These are phyloP conservation scores for Jaculus jaculus DNA, from an alignment of 2,113 vertebrate species.

Conservation along the genomic window DNA sequence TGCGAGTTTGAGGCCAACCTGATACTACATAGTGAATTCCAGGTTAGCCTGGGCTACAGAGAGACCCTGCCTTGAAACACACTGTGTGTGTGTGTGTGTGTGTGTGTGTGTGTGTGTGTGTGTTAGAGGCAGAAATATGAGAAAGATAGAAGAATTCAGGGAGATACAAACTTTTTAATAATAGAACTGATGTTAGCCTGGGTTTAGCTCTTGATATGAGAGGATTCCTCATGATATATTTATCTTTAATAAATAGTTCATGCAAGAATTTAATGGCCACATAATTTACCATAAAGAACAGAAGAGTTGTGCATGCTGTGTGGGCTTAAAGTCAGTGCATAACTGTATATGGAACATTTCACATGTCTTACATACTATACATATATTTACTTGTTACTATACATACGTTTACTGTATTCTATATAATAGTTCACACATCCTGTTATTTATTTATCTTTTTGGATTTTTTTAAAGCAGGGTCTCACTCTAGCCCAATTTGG, in stretches of 20 bases:
- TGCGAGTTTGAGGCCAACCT: too few species aligned
- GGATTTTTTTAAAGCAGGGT: too few species aligned
- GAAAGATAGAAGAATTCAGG: not conserved
- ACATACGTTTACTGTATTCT: not conserved
- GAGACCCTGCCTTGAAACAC: too few species aligned
- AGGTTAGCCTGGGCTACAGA: too few species aligned
- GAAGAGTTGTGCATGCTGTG: not conserved
- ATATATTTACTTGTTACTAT: conserved; percentile 15
- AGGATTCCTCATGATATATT: not conserved
- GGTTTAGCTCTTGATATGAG: not conserved
- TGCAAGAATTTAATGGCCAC: not conserved
- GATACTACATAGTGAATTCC: too few species aligned
- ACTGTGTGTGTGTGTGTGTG: too few species aligned
- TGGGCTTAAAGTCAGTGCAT: not conserved
- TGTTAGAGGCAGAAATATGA: not conserved
- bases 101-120: too few species aligned
- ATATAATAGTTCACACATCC: not conserved
- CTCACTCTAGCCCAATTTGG: too few species aligned
- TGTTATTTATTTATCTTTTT: too few species aligned
- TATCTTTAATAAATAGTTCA: conserved; percentile 17
- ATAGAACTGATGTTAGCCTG: not conserved
- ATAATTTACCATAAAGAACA: not conserved
- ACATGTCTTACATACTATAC: not conserved
- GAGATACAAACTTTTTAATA: not conserved
- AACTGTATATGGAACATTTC: not conserved